These are phyloP conservation scores for Corythaixoides concolor DNA, from an alignment of 2,113 vertebrate species.

Conservation along the genomic window DNA sequence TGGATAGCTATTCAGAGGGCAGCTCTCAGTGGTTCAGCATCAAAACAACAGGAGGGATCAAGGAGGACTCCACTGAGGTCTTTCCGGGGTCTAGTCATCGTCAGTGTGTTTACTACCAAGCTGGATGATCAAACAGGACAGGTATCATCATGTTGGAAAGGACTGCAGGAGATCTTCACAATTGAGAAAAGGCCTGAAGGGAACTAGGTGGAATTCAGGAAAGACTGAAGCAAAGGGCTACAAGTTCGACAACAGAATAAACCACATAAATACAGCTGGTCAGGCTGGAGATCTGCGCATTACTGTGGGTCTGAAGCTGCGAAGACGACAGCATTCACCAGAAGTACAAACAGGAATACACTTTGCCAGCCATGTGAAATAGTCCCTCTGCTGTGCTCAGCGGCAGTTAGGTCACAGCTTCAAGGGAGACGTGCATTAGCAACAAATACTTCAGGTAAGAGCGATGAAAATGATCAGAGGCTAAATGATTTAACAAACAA, in stretches of 20 bases:
- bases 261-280: not conserved
- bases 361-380: not conserved
- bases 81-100: not conserved
- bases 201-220: not conserved
- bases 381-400: not conserved
- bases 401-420: not conserved
- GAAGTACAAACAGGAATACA: not conserved
- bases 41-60: not conserved
- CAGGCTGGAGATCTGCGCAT: accelerated
- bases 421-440: not conserved
- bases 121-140: not conserved
- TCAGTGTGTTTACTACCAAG: not conserved
- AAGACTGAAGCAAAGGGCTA: not conserved
- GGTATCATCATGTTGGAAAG: not conserved
- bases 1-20: not conserved
- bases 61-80: not conserved
- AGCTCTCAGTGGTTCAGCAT: not conserved
- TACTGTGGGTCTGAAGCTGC: not conserved
- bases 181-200: not conserved
- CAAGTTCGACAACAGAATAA: not conserved
- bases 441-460: not conserved
- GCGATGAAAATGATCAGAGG: not conserved
- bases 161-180: not conserved
- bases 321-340: not conserved
- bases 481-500: not conserved